These are phyloP conservation scores for Sebastes kiyomatsui DNA, from an alignment of 2,797 vertebrate species.

Conservation along the genomic window DNA sequence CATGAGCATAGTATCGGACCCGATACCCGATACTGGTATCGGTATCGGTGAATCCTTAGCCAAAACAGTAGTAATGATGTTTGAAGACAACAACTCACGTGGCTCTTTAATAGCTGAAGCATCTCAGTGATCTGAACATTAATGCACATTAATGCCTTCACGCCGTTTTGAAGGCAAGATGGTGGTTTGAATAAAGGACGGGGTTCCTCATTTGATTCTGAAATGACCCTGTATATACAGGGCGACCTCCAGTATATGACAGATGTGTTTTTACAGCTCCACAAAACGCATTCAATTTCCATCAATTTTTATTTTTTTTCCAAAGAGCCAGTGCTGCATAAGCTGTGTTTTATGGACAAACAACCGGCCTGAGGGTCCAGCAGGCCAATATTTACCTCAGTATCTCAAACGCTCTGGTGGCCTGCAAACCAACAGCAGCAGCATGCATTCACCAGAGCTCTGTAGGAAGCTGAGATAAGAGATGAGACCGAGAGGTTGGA, in stretches of 20 bases:
- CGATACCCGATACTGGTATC: no score
- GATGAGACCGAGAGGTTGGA: background rate
- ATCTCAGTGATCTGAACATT: background rate
- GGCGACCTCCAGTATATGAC: background rate
- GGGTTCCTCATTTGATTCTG: background rate
- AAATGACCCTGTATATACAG: background rate
- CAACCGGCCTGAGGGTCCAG: conserved; percentile 6
- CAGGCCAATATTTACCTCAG: conserved; percentile 27
- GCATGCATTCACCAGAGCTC: background rate
- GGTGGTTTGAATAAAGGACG: background rate
- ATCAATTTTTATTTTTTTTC: background rate
- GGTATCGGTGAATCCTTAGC: no score
- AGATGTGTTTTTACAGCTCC: background rate
- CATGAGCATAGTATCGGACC: no score
- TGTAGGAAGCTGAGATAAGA: background rate
- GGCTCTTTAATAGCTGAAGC: background rate
- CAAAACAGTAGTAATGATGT: background rate
- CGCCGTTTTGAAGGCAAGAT: background rate
- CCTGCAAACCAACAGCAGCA: conserved; percentile 11
- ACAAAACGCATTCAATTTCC: conserved; percentile 18
- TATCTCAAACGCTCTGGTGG: background rate
- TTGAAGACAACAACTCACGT: background rate
- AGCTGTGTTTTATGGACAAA: conserved; percentile 25
- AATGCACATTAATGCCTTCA: background rate
- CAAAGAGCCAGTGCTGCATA: conserved; percentile 11